Evolutionary conservation across 1,140 invertebrate species (phyloP).

Genomic region (Hylaeus volcanicus): DNA sequence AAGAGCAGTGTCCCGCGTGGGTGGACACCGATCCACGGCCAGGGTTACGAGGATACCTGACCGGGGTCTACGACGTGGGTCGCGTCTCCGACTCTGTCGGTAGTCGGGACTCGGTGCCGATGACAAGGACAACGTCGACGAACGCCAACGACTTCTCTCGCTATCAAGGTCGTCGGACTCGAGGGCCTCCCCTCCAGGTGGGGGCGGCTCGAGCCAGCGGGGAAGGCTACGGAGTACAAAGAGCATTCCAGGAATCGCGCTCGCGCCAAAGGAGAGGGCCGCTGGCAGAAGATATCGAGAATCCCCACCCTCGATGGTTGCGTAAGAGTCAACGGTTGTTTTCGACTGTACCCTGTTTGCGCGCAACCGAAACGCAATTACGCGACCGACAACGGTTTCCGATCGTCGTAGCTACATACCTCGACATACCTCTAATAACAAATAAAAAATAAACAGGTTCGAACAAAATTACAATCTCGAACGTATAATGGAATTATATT

Average conservation of each 20-base stretch:
- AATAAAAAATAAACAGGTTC: too few species aligned
- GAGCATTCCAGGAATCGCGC: slow-evolving; percentile 76
- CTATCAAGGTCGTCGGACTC: slow-evolving; percentile 71
- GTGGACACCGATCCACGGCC: slow-evolving; percentile 56
- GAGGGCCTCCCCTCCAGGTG: background rate
- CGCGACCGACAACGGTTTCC: too few species aligned
- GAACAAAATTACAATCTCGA: too few species aligned
- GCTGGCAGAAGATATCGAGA: too few species aligned
- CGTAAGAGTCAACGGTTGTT: slow-evolving; percentile 75
- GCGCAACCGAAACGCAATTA: background rate
- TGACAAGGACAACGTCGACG: slow-evolving; percentile 30
- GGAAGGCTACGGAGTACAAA: slow-evolving; percentile 70
- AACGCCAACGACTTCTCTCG: slow-evolving; percentile 56
- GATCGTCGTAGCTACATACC: too few species aligned
- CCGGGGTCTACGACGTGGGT: slow-evolving; percentile 19
- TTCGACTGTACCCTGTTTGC: slow-evolving; percentile 46
- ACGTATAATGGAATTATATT: too few species aligned
- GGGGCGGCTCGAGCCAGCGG: slow-evolving; percentile 18
- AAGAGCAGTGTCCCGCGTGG: slow-evolving; percentile 60
- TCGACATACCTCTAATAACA: too few species aligned
- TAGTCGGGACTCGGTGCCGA: background rate
- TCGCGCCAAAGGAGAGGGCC: slow-evolving; percentile 17
- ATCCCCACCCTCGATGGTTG: slow-evolving; percentile 49
- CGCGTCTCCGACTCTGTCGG: background rate
- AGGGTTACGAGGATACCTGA: slow-evolving; percentile 37